Conservation (phyloP, 2,797 vertebrate genomes). For the Amazona finschi region DNA sequence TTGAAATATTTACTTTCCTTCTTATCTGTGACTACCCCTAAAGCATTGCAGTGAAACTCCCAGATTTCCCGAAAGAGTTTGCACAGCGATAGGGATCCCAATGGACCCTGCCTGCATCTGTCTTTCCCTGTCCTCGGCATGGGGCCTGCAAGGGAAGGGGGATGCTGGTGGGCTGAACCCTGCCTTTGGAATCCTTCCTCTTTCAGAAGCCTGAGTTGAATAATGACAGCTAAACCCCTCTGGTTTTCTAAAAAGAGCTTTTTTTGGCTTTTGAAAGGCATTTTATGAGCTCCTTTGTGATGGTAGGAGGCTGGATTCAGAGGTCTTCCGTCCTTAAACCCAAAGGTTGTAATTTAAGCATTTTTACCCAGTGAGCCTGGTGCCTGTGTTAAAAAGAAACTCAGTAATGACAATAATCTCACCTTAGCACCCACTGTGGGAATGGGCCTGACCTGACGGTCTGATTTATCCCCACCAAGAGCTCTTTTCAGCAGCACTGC, state of each 20-base stretch:
- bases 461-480: background rate
- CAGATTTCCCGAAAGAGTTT: background rate
- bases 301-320: background rate
- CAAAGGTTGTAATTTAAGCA: background rate
- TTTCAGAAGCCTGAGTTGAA: background rate
- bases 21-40: background rate
- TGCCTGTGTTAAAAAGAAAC: background rate
- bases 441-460: background rate
- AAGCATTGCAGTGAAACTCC: background rate
- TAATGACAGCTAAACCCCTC: background rate
- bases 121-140: background rate
- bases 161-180: background rate
- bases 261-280: background rate
- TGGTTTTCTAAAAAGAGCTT: background rate
- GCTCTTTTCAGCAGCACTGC: accelerated
- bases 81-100: background rate
- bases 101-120: accelerated
- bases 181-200: background rate
- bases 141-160: background rate
- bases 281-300: background rate
- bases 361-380: background rate
- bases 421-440: accelerated
- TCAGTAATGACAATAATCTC: accelerated
- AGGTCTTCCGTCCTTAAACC: background rate
- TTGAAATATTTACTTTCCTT: background rate